phyloP scores from a whole-genome alignment of 2,113 vertebrate species.

The Merops nubicus region DNA sequence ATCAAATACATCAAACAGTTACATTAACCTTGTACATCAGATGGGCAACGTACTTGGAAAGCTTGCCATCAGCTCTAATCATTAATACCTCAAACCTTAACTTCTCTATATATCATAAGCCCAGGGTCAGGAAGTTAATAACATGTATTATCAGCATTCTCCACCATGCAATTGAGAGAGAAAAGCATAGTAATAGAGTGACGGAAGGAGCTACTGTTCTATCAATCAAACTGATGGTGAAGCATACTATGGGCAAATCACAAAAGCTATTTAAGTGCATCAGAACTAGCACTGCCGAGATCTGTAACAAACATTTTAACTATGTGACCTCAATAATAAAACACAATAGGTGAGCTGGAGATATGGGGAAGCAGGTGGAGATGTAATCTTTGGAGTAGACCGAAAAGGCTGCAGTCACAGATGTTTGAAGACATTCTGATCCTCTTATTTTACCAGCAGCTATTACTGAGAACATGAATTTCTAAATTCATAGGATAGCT shows the following conservation, averaged over 20 bases:
- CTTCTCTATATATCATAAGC: neutral
- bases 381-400: neutral
- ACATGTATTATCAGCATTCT: neutral
- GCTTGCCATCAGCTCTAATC: neutral
- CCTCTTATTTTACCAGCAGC: neutral
- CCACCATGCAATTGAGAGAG: neutral
- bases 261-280: neutral
- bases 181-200: neutral
- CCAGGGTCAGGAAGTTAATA: neutral
- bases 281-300: neutral
- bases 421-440: neutral
- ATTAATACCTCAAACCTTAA: neutral
- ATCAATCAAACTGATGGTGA: neutral
- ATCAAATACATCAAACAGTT: neutral
- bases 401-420: neutral
- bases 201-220: neutral
- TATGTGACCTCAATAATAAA: neutral
- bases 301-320: accelerated
- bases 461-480: neutral
- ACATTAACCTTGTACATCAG: neutral
- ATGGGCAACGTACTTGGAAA: neutral
- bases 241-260: neutral
- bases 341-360: neutral
- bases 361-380: neutral
- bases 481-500: neutral